A percentile compares a stretch with the other conserved stretches of the same genome.
These are phyloP conservation scores for Macropis europaea DNA, from an alignment of 2,888 invertebrate genomes.

Conservation along the genomic window DNA sequence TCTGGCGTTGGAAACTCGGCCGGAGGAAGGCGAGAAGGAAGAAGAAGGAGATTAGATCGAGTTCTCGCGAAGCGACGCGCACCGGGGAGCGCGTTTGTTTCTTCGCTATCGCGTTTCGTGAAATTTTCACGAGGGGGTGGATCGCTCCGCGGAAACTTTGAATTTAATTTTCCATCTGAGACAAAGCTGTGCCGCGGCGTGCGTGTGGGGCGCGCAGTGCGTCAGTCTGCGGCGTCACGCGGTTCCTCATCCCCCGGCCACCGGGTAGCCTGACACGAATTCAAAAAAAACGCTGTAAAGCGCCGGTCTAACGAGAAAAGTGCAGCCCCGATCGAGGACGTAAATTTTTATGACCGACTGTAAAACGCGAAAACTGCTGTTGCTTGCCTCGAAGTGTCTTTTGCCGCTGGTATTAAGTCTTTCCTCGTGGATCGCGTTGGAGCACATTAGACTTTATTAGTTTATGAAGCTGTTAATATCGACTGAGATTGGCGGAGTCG, in stretches of 20 bases:
- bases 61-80: constrained; percentile 7
- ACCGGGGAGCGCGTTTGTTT: constrained; percentile 47
- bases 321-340: background rate
- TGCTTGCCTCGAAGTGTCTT: constrained; percentile 8
- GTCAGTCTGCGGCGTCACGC: background rate
- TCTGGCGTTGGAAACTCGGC: constrained; percentile 8
- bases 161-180: constrained; percentile 46
- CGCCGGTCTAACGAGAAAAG: constrained; percentile 25
- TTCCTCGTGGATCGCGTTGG: no score
- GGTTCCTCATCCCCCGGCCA: background rate
- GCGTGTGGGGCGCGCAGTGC: background rate
- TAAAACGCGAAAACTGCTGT: constrained; percentile 21
- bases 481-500: no score
- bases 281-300: constrained; percentile 12
- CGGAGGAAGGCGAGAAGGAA: background rate
- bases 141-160: constrained; percentile 28
- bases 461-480: no score
- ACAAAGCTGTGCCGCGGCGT: constrained; percentile 20
- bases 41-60: constrained; percentile 38
- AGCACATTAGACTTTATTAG: no score
- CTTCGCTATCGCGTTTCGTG: constrained; percentile 52
- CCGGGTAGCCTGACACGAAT: background rate
- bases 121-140: constrained; percentile 41
- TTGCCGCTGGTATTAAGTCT: constrained; percentile 25
- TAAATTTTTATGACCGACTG: constrained; percentile 39